Percentiles rank a stretch among this genome's conserved stretches.
Evolutionary conservation across 2,797 vertebrate genomes (phyloP).

Genomic region (Pipistrellus kuhlii): DNA sequence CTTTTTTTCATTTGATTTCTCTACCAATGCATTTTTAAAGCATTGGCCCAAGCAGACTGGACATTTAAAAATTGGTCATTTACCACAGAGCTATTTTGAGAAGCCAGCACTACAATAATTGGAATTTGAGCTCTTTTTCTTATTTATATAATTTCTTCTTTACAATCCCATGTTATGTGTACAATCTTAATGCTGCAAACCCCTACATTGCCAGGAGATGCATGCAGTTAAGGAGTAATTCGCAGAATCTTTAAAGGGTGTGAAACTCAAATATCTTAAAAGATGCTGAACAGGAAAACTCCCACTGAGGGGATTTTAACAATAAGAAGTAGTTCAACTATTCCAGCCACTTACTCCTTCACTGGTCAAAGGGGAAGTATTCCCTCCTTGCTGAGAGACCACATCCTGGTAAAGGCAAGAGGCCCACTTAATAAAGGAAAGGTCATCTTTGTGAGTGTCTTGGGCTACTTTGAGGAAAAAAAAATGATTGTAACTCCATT

Average conservation of each 20-base stretch:
- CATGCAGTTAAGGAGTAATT: not conserved
- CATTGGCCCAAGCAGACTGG: not conserved
- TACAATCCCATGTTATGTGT: not conserved
- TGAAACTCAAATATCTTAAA: constrained; percentile 38
- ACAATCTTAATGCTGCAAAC: not conserved
- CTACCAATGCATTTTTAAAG: constrained; percentile 38
- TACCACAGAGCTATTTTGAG: constrained; percentile 10
- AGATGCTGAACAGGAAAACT: not conserved
- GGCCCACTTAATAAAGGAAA: not conserved
- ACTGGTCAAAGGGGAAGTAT: not conserved
- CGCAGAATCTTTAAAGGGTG: not conserved
- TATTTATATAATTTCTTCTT: constrained; percentile 51
- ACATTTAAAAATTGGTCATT: not conserved
- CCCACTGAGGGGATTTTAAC: not conserved
- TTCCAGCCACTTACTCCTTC: not conserved
- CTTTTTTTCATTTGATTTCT: not conserved
- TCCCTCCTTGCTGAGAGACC: not conserved
- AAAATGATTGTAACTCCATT: not conserved
- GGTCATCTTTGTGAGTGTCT: not conserved
- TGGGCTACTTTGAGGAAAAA: not conserved
- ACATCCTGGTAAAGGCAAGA: not conserved
- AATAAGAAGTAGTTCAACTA: not conserved
- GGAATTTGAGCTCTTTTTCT: constrained; percentile 7
- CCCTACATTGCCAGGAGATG: not conserved
- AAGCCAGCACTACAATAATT: not conserved